Evolutionary conservation across 2,888 invertebrate genomes (phyloP), one percentile per base, ranked within the genome.

Genomic region (Spisula subtruncata): DNA sequence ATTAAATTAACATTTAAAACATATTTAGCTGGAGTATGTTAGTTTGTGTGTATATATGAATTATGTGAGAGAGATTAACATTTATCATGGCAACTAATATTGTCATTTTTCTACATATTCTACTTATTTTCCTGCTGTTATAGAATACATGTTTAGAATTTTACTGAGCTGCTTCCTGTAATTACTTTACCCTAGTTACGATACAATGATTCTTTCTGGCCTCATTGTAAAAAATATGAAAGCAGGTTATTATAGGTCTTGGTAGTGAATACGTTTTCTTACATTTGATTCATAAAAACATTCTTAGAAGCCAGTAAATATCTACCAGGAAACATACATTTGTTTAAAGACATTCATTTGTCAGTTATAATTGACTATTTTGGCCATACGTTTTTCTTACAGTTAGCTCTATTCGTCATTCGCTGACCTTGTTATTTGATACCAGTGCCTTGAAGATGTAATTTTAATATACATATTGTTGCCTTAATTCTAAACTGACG

Each of bases 21-120:
- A 75, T 75, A 32, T 75, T 25, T 75, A 25, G 25, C 29, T 75
- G 32, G 35, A 35, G 32, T 75, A 25, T 75, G 32, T 16, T 18
- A 75, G 75, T 75, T 35, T 75, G 29, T 75, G 75, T 75, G 75
- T 75, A 75, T 75, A 75, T 75, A 32, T 75, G 75, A 32, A 25
- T 66, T 75, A 75, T 75, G 75, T 32, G 35, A 14, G 75, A 75
- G 18, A 75, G 75, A 32, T 35, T n/a, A 60, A 32, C 60, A 66
- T 66, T 12, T 66, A 66, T 66, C 60, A 25, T 25, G 60, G 60
- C 60, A 66, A 66, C 60, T 25, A 66, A n/a, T 66, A 66, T 66
- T 66, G 60, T 25, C 60, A 66, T 18, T 56, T 51, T 66, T 25
- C n/a, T n/a, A n/a, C n/a, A n/a, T n/a, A n/a, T n/a, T 66, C 60